Evolutionary conservation across 2,888 invertebrate genomes (phyloP).

Genomic region (Ecliptopera silaceata): DNA sequence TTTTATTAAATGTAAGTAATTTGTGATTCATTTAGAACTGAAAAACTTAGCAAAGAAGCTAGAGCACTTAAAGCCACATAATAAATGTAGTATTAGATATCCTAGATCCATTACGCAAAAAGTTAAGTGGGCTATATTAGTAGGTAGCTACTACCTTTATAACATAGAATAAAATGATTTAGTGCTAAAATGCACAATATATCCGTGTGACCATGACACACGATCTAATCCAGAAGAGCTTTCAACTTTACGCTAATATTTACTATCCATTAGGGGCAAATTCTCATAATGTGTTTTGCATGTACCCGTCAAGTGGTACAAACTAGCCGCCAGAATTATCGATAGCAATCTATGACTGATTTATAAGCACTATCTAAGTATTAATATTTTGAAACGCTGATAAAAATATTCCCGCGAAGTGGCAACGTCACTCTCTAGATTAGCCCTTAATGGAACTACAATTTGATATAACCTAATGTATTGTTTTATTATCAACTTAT

Average conservation of each 20-base stretch:
- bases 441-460: conserved; percentile 36
- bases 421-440: conserved; percentile 33
- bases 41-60: too few relatives aligned
- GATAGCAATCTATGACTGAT: conserved; percentile 35
- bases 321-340: conserved; percentile 25
- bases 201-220: background rate
- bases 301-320: conserved; percentile 47
- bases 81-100: too few relatives aligned
- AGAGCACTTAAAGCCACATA: too few relatives aligned
- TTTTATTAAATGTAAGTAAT: too few relatives aligned
- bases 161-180: background rate
- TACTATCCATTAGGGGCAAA: conserved; percentile 60
- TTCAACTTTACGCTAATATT: conserved; percentile 52
- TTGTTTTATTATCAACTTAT: conserved; percentile 10
- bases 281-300: conserved; percentile 64
- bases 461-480: conserved; percentile 30
- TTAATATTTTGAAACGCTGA: conserved; percentile 38
- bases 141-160: background rate
- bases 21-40: too few relatives aligned
- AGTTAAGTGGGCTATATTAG: too few relatives aligned
- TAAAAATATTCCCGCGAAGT: conserved; percentile 30
- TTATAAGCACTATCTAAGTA: conserved; percentile 38
- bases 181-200: background rate
- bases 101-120: too few relatives aligned
- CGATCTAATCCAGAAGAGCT: conserved; percentile 21